Conservation (phyloP, 2,113 vertebrate species). For the Pomatorhinus ruficollis region DNA sequence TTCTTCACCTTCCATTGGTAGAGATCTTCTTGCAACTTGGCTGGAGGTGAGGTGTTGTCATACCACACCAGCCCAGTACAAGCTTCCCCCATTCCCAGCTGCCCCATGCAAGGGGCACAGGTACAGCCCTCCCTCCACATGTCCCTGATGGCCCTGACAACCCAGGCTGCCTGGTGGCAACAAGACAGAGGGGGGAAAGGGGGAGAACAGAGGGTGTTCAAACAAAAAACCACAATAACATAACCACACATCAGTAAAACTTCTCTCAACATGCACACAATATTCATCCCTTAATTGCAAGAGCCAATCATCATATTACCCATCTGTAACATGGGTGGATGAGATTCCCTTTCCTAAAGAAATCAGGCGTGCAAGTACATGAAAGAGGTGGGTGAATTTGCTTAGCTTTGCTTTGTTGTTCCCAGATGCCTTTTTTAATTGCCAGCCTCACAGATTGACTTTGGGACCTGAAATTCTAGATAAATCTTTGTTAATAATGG, state of each 20-base stretch:
- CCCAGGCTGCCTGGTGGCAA: not conserved
- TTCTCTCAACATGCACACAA: not conserved
- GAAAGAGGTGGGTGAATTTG: not conserved
- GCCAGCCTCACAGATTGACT: not conserved
- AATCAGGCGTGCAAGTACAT: not conserved
- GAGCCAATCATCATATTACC: not conserved
- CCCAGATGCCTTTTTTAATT: not conserved
- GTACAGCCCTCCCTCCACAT: not conserved
- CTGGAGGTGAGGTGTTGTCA: not conserved
- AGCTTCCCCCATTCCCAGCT: not conserved
- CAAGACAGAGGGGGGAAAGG: not conserved
- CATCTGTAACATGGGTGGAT: not conserved
- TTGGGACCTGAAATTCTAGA: not conserved
- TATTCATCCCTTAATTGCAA: not conserved
- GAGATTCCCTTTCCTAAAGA: not conserved
- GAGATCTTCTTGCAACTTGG: not conserved
- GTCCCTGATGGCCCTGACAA: not conserved
- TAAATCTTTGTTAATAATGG: not conserved
- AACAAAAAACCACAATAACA: not conserved
- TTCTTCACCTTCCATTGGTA: not conserved
- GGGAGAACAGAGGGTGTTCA: not conserved
- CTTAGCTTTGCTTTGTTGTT: not conserved
- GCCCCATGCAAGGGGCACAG: not conserved
- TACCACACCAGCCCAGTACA: not conserved
- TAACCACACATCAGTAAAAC: not conserved